A percentile compares a stretch with the other conserved stretches of the same genome.
Conservation (phyloP, 2,888 invertebrate species). For the Lithophane semibrunnea region DNA sequence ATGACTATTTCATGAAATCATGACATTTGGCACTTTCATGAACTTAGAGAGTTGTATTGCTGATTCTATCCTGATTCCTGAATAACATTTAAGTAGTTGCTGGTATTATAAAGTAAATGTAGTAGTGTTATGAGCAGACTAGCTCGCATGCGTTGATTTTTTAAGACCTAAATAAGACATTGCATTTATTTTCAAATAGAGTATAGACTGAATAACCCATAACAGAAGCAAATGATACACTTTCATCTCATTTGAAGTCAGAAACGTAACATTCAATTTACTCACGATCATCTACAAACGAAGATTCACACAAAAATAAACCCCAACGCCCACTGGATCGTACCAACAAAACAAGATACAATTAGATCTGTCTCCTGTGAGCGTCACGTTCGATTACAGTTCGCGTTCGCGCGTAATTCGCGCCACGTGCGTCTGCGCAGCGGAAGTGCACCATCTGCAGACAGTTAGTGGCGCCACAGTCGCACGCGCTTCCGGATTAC, state of each 20-base stretch:
- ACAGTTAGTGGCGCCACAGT: slow-evolving; percentile 74
- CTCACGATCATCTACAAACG: slow-evolving; percentile 32
- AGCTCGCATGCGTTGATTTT: background rate
- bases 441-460: slow-evolving; percentile 73
- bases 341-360: slow-evolving; percentile 60
- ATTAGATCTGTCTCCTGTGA: slow-evolving; percentile 59
- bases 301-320: slow-evolving; percentile 53
- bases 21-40: too few relatives aligned
- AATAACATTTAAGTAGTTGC: background rate
- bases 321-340: slow-evolving; percentile 40
- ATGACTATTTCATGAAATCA: too few relatives aligned
- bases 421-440: slow-evolving; percentile 71
- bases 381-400: slow-evolving; percentile 75
- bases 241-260: slow-evolving; percentile 47
- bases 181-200: background rate
- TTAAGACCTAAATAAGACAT: background rate
- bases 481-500: slow-evolving; percentile 69
- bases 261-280: slow-evolving; percentile 52
- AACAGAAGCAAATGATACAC: slow-evolving; percentile 19
- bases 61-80: background rate
- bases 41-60: too few relatives aligned
- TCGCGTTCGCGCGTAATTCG: slow-evolving; percentile 75
- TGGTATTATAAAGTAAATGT: background rate
- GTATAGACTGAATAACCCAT: background rate
- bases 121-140: background rate